phyloP scores from a whole-genome alignment of 2,888 invertebrate species.

The Parapristionchus giblindavisi region DNA sequence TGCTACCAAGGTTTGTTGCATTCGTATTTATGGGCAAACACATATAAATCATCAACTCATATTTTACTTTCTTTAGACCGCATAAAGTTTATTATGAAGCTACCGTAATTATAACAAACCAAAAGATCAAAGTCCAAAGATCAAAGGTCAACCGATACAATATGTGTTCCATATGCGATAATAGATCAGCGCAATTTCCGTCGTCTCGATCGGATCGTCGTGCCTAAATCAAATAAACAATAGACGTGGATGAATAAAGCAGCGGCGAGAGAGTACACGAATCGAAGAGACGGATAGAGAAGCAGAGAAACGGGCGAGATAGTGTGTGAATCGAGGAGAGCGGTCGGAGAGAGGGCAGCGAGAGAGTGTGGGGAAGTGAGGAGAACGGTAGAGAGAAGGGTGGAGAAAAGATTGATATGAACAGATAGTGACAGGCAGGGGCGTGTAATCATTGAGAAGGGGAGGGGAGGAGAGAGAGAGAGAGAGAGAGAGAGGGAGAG shows the following conservation, averaged over 20 bases:
- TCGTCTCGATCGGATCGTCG: no score
- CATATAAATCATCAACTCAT: no score
- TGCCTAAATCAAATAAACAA: no score
- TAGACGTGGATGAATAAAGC: background rate
- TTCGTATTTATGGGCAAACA: no score
- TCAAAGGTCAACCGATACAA: no score
- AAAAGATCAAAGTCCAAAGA: no score
- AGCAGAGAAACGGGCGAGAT: background rate
- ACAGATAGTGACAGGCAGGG: background rate
- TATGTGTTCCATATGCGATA: no score
- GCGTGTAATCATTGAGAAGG: background rate
- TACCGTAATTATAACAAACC: no score
- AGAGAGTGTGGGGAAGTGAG: background rate
- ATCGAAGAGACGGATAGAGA: background rate
- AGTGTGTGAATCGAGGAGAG: background rate
- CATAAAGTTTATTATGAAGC: no score
- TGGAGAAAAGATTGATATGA: background rate
- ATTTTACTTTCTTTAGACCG: no score
- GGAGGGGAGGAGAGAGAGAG: conserved; percentile 1
- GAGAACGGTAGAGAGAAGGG: background rate
- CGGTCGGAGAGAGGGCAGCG: background rate
- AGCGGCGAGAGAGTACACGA: background rate
- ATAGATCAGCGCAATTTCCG: no score
- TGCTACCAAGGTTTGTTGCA: no score
- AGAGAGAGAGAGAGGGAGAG: background rate